phyloP scores from a whole-genome alignment of 2,888 invertebrate genomes.

The Heliconius erato region DNA sequence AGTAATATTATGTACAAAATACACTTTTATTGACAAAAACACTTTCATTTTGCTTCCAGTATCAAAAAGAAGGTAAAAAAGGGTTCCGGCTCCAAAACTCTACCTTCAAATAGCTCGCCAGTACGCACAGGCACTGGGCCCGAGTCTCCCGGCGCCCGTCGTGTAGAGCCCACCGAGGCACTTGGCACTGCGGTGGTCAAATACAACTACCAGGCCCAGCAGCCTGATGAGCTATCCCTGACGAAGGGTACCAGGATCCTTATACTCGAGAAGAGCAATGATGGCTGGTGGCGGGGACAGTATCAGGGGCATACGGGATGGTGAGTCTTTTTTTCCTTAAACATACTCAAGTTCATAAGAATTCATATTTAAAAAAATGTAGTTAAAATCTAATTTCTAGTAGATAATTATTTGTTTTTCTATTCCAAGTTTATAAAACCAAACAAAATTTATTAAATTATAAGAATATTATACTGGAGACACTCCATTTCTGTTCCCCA shows the following conservation, averaged over 20 bases:
- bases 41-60: constrained; percentile 71
- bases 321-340: constrained; percentile 58
- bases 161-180: constrained; percentile 92
- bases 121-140: constrained; percentile 89
- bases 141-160: constrained; percentile 76
- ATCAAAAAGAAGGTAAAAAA: constrained; percentile 95
- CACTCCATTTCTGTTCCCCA: too few species aligned
- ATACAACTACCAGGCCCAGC: constrained; percentile 97
- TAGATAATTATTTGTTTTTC: too few species aligned
- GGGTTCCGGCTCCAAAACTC: constrained; percentile 93
- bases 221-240: constrained; percentile 97
- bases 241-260: constrained; percentile 97
- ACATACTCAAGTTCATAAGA: too few species aligned
- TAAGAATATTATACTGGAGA: too few species aligned
- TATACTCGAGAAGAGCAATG: constrained; percentile 99
- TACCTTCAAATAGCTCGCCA: constrained; percentile 94
- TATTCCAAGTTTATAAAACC: too few species aligned
- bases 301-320: constrained; percentile 85
- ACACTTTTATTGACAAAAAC: neutral
- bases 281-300: constrained; percentile 99
- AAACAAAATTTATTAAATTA: too few species aligned
- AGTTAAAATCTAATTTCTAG: too few species aligned
- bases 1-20: neutral
- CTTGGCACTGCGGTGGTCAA: constrained; percentile 96
- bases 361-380: too few species aligned